Evolutionary conservation across 2,888 invertebrate species (phyloP).

Genomic region (Folsomia candida): DNA sequence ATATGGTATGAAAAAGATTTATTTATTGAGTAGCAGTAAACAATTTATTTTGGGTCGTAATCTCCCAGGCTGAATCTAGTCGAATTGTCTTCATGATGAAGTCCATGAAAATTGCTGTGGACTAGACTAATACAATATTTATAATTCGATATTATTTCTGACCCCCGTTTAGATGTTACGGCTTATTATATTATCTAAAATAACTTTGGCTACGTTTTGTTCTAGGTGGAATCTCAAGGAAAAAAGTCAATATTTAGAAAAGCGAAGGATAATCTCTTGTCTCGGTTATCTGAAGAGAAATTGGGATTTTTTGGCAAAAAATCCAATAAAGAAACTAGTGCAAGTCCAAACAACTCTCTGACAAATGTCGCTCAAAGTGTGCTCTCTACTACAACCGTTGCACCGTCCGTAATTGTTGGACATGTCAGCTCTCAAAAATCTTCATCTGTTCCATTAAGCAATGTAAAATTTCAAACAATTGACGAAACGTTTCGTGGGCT

Average conservation of each 20-base stretch:
- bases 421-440: constrained; percentile 9
- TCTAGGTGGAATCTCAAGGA: constrained; percentile 43
- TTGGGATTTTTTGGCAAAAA: constrained; percentile 43
- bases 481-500: constrained; percentile 45
- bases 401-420: neutral
- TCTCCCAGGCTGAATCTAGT: no score
- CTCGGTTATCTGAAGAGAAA: constrained; percentile 43
- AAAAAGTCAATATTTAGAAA: constrained; percentile 50
- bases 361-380: constrained; percentile 21
- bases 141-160: no score
- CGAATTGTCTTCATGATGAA: no score
- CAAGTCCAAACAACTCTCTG: constrained; percentile 16
- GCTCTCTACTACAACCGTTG: constrained; percentile 14
- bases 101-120: no score
- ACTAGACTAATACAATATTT: no score
- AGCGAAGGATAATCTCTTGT: constrained; percentile 50
- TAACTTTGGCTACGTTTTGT: no score
- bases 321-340: constrained; percentile 30
- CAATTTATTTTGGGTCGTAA: no score
- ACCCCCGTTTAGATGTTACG: no score
- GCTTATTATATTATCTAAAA: no score
- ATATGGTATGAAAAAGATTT: no score
- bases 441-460: constrained; percentile 9
- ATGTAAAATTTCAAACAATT: constrained; percentile 43
- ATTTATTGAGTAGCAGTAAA: no score